Base-by-base conservation (phyloP, 2,113 vertebrate genomes). In the Dermatemys mawii region DNA sequence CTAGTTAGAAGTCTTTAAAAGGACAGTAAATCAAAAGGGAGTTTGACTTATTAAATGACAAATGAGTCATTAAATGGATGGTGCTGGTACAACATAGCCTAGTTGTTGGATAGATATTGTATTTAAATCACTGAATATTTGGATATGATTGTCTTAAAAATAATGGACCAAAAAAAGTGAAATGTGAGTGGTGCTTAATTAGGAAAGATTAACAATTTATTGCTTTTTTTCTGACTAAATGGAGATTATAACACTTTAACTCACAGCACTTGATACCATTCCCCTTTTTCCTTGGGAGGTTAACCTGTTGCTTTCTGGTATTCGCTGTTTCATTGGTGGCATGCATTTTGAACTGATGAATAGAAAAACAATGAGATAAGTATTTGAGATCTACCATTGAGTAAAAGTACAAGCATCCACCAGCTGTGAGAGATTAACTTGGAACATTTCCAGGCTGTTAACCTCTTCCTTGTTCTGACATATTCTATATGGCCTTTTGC, bases 191-290 rank as follows among this genome's bases (percentile, higher is more conserved):
- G 92, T 86, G 89, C 46, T 78, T 92, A 81, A 87, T 95, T 92
- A 91, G 83, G 46, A 87, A 57, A 8, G 88, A 86, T 95, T 95
- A 97, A 95, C 95, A 41, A 95, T 91, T 96, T 70, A 95, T 83
- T 88, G 83, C 75, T 89, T 84, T 86, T 63, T 17, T n/a, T n/a
- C 73, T 83, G 76, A 90, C 12, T 81, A 50, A 67, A 0, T 1
- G 60, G 60, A 73, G 85, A 27, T 79, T 91, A 80, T 86, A 5
- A n/a, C 0, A 88, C 63, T 93, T 93, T 94, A 38, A 22, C 17
- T 70, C 19, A 8, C 63, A 70, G 87, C 11, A 38, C 38, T 84
- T 12, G 7, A 55, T 67, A 24, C 73, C 55, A 80, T 76, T 94
- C 49, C 16, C 16, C 26, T 89, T 84, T 17, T 76, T 54, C 29